Conservation (phyloP, 2,888 invertebrate genomes). For the Orthosia gothica region DNA sequence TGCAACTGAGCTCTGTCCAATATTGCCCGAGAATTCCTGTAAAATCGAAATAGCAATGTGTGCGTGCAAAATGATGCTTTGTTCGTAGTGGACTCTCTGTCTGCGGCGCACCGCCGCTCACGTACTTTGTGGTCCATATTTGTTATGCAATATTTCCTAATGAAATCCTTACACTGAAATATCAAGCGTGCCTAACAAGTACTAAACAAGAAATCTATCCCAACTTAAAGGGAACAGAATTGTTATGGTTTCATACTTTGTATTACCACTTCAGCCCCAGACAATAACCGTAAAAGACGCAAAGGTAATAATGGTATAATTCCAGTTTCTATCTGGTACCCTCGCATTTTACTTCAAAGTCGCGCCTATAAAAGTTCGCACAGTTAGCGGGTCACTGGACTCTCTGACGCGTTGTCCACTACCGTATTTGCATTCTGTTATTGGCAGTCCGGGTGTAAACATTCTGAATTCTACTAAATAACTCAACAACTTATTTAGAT, state of each 20-base stretch:
- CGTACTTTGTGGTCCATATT: too few species aligned
- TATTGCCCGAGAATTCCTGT: too few species aligned
- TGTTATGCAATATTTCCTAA: neutral
- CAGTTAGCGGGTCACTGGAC: constrained; percentile 63
- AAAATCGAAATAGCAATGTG: too few species aligned
- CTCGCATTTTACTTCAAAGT: constrained; percentile 59
- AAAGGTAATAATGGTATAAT: constrained; percentile 53
- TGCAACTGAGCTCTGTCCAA: too few species aligned
- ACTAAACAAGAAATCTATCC: constrained; percentile 19
- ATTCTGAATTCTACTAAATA: constrained; percentile 80
- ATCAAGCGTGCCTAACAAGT: neutral
- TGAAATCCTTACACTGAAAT: neutral
- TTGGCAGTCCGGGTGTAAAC: constrained; percentile 87
- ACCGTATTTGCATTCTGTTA: constrained; percentile 89
- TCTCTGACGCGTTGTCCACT: constrained; percentile 77
- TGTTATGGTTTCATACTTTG: constrained; percentile 47
- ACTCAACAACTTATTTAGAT: constrained; percentile 33
- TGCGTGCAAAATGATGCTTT: too few species aligned
- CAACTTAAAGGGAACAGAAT: constrained; percentile 27
- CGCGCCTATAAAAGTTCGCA: constrained; percentile 64
- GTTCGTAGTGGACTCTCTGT: too few species aligned
- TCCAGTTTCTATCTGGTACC: constrained; percentile 48
- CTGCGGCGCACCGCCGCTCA: too few species aligned
- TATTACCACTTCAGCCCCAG: constrained; percentile 36
- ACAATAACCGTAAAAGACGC: constrained; percentile 41